These are phyloP conservation scores for Rhopalosiphum padi DNA, from an alignment of 1,140 invertebrate genomes.

Conservation along the genomic window DNA sequence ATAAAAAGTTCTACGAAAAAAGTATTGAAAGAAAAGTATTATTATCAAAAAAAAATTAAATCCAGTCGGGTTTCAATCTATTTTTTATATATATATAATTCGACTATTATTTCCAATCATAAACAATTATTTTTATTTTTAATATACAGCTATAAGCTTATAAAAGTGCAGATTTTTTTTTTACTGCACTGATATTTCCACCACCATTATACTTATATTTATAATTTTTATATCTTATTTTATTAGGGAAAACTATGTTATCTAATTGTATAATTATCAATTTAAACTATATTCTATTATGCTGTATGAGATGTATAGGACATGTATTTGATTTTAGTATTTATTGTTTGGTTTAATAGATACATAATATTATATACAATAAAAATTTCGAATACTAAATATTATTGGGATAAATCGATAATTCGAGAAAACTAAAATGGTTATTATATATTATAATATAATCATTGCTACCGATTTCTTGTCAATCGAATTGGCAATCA, in stretches of 20 bases:
- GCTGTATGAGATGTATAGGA: background rate
- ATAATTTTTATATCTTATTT: background rate
- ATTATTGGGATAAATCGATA: background rate
- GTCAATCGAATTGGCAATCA: constrained; percentile 23
- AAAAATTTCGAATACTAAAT: background rate
- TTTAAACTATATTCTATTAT: background rate
- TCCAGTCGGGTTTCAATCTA: background rate
- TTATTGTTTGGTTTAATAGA: background rate
- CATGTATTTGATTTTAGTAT: background rate
- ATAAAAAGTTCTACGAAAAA: background rate
- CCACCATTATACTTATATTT: background rate
- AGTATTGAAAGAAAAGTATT: background rate
- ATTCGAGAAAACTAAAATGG: background rate
- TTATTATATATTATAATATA: background rate
- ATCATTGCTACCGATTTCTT: background rate
- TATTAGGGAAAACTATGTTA: background rate
- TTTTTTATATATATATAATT: too few relatives aligned
- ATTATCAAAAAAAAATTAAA: background rate
- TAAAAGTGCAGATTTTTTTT: too few relatives aligned
- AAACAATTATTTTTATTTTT: too few relatives aligned
- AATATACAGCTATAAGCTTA: too few relatives aligned
- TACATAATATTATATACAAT: too few relatives aligned
- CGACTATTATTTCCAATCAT: too few relatives aligned
- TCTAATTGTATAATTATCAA: background rate
- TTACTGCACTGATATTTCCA: too few relatives aligned